Conservation (phyloP, 2,113 vertebrate species). For the Saguinus midas region DNA sequence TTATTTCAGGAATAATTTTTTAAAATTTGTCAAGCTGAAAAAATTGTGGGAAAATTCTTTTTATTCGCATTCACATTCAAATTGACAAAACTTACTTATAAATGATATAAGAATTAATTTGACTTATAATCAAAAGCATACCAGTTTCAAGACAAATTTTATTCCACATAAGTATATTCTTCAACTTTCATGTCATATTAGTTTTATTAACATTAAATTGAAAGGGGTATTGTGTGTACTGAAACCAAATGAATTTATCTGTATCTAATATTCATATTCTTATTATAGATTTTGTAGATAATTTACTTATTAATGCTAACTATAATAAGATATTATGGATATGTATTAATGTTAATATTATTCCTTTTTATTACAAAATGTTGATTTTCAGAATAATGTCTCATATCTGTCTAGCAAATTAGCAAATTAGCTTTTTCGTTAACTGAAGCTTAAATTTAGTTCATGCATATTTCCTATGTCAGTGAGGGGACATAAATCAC, state of each 20-base stretch:
- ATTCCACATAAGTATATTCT: neutral
- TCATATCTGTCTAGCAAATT: neutral
- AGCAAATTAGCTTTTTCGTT: neutral
- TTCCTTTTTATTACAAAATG: neutral
- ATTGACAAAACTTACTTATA: neutral
- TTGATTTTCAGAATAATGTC: neutral
- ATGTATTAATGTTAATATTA: neutral
- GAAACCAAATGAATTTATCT: neutral
- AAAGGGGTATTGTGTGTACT: neutral
- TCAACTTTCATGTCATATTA: neutral
- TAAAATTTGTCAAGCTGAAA: neutral
- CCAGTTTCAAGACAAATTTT: neutral
- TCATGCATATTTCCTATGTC: neutral
- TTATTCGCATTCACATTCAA: neutral
- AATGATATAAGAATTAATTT: neutral
- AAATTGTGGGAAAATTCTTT: neutral
- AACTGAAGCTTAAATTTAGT: neutral
- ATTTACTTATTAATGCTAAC: neutral
- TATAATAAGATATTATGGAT: neutral
- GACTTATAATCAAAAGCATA: neutral
- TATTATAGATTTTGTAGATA: neutral
- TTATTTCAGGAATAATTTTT: neutral
- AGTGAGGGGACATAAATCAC: neutral
- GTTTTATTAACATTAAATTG: neutral
- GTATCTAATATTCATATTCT: neutral